Evolutionary conservation across 2,797 vertebrate species (phyloP).

Genomic region (Malurus leucopterus): DNA sequence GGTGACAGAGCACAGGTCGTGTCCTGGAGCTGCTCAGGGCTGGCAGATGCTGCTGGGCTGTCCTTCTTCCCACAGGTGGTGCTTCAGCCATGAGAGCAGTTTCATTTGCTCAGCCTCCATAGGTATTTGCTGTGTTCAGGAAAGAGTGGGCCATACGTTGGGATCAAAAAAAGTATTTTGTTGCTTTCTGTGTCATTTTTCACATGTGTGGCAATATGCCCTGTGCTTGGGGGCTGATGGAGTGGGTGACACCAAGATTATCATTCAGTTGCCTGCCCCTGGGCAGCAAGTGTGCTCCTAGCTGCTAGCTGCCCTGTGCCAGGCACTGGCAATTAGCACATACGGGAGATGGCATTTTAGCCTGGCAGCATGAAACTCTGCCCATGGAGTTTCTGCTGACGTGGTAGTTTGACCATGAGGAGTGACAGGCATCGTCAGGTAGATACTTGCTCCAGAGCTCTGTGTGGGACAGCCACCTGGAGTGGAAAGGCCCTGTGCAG

Average conservation of each 20-base stretch:
- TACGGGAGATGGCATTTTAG: background rate
- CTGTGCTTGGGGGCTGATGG: background rate
- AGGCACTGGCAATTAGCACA: background rate
- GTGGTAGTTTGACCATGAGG: background rate
- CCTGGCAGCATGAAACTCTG: background rate
- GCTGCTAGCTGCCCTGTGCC: background rate
- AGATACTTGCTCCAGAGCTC: background rate
- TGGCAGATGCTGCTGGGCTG: background rate
- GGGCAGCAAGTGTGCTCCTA: background rate
- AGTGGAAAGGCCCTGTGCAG: background rate
- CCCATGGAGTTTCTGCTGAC: background rate
- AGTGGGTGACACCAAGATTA: background rate
- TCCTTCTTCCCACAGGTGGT: fast-evolving
- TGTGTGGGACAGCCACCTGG: background rate
- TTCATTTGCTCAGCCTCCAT: background rate
- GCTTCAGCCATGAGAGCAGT: fast-evolving
- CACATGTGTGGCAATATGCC: background rate
- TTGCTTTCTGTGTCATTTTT: background rate
- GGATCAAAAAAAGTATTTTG: background rate
- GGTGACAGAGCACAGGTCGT: fast-evolving
- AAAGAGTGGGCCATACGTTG: fast-evolving
- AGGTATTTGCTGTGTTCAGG: background rate
- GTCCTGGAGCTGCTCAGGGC: background rate
- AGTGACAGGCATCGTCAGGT: background rate
- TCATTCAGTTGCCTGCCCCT: background rate